A percentile compares a stretch with the other conserved stretches of the same genome.
Evolutionary conservation across 2,113 vertebrate species (phyloP).

Genomic region (Tretioscincus oriximinensis): DNA sequence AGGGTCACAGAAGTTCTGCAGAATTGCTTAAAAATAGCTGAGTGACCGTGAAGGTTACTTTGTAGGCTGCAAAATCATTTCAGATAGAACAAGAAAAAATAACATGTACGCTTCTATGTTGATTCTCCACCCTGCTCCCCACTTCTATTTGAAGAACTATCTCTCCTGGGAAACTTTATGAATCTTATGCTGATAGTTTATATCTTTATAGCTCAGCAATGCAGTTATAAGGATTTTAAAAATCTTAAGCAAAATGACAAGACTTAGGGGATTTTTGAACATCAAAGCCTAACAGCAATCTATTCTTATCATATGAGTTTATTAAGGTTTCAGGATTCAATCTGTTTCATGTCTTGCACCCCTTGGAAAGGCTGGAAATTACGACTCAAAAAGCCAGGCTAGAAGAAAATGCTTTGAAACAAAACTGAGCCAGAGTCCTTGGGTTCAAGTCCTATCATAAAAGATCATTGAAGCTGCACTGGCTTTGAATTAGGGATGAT

Average conservation of each 20-base stretch:
- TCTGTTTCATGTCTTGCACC: not conserved
- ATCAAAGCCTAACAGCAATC: too few relatives aligned
- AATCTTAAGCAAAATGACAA: not conserved
- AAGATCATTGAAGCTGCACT: too few relatives aligned
- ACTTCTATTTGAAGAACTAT: not conserved
- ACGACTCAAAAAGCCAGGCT: not conserved
- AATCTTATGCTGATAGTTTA: not conserved
- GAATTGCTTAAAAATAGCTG: not conserved
- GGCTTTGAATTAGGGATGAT: too few relatives aligned
- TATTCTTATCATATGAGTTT: not conserved
- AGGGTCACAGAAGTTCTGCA: not conserved
- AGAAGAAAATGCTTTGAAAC: not conserved
- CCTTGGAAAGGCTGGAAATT: not conserved
- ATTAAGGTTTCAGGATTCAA: not conserved
- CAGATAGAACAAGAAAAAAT: not conserved
- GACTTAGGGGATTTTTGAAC: not conserved
- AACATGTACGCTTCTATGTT: not conserved
- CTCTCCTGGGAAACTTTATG: not conserved
- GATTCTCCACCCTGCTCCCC: too few relatives aligned
- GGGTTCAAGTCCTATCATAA: not conserved
- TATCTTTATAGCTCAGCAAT: fast-evolving
- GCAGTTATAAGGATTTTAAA: not conserved
- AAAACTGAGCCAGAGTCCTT: not conserved
- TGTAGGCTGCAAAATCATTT: not conserved
- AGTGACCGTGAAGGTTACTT: not conserved